Evolutionary conservation across 2,888 invertebrate genomes (phyloP).

Genomic region (Eremobia ochroleuca): DNA sequence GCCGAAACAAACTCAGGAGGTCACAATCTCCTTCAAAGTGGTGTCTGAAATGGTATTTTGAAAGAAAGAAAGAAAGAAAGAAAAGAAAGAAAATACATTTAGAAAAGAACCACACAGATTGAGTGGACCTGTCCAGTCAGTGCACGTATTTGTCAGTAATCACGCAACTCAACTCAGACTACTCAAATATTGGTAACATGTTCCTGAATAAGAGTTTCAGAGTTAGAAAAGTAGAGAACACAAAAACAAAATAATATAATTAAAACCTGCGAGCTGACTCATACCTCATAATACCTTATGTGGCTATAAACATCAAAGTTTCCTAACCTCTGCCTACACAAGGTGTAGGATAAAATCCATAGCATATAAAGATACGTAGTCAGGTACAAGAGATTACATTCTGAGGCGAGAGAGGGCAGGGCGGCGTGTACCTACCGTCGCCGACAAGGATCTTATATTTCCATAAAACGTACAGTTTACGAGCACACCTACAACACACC

Average conservation of each 20-base stretch:
- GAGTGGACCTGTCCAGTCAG: no score
- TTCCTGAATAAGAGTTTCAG: not conserved
- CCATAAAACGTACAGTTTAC: conserved; percentile 87
- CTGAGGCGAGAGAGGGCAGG: conserved; percentile 73
- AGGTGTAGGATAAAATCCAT: conserved; percentile 62
- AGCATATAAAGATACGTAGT: conserved; percentile 69
- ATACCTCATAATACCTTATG: conserved; percentile 34
- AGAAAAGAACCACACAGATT: no score
- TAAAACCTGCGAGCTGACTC: conserved; percentile 21
- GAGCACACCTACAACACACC: conserved; percentile 79
- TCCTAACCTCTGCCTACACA: conserved; percentile 53
- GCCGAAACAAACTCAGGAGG: no score
- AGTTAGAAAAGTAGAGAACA: not conserved
- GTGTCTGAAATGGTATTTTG: no score
- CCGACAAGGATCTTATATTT: conserved; percentile 88
- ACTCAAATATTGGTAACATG: not conserved
- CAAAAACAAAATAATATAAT: not conserved
- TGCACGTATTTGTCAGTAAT: no score
- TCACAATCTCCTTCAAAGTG: no score
- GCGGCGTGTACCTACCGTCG: conserved; percentile 72
- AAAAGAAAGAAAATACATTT: no score
- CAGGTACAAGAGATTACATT: conserved; percentile 80
- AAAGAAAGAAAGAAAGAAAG: no score
- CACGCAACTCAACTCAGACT: not conserved
- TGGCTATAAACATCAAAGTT: conserved; percentile 48